Evolutionary conservation across 2,113 vertebrate species (phyloP), one percentile per base, ranked within the genome.

Genomic region (Cyprinodon brontotheroides): DNA sequence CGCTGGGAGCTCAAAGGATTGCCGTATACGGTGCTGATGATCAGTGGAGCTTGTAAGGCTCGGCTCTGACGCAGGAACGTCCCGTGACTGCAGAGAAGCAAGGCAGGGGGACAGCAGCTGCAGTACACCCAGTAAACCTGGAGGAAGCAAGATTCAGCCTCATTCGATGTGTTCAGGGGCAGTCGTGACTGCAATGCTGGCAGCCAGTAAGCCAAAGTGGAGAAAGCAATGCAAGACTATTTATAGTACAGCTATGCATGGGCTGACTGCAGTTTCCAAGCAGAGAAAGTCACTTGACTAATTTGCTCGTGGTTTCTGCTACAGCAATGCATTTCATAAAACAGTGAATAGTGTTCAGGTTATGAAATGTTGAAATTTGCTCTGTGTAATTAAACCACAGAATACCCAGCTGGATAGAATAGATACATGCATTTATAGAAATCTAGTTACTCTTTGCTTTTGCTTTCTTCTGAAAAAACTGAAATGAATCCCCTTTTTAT

Each of bases 21-120:
- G 83, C 92, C 89, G 86, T 93, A 92, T 92, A 93, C 86, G 92
- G 92, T 71, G 29, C 67, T 77, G 85, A 62, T 85, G 86, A 77
- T 81, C 74, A 72, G 80, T 38, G 0, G 47, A 76, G 86, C 83
- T 72, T 59, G 75, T 41, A 45, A 66, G 40, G 78, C 84, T 68
- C 0, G 4, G 82, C 78, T 78, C 38, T 92, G 91, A 91, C 88
- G 89, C 87, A 87, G 85, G 36, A n/a, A 22, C 63, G 69, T 77
- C 86, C 80, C 82, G 89, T 89, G 88, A 91, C 83, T 91, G 82
- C 85, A 76, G 90, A 68, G 36, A 48, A 40, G 45, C 43, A 14
- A 71, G 59, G 3, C 38, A 64, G 77, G 14, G 75, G 13, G 61
- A 29, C 0, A 48, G 81, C 85, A 79, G 88, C 80, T 89, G 88